Evolutionary conservation across 2,113 vertebrate species (phyloP), one percentile per base, ranked within the genome.

Genomic region (Casuarius casuarius): DNA sequence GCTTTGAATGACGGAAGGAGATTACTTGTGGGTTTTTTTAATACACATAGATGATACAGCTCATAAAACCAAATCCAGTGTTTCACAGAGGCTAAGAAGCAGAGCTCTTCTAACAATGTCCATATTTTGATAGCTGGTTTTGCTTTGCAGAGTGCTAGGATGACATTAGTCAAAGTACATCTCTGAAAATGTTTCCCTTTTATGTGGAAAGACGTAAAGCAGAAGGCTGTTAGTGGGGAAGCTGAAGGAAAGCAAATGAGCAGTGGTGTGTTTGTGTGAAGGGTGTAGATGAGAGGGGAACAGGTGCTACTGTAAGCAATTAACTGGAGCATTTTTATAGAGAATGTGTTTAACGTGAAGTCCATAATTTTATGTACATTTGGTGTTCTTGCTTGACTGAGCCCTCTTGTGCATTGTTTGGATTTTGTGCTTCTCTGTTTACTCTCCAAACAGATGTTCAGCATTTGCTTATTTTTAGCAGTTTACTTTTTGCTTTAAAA

Each of bases 401-500:
- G 89, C 81, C 90, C 80, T 82, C 94, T 94, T 74, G 78, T 74
- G 80, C 84, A 35, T 74, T 75, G 38, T 75, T 88, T 72, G 86
- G 29, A 66, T 11, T 96, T 89, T 93, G 89, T 95, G 94, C 2
- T 70, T 72, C 54, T 72, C 35, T 66, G 25, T 79, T 87, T 70
- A 31, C 42, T 65, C 89, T 89, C 73, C 76, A 73, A 81, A 58
- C 94, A 92, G 80, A 84, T 90, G 81, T 94, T 95, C 26, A 59
- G 42, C 74, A 46, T 29, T 89, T 3, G 0, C 74, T 89, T 96
- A 91, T 97, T 96, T 95, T 94, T 94, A 95, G 95, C 84, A 58
- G 61, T 89, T 72, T 83, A 56, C 89, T 79, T 94, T 93, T 72
- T 68, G 28, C 87, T 90, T 87, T 90, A 90, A 95, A 90, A 87